These are phyloP conservation scores for Anthrax anthrax DNA, from an alignment of 2,888 invertebrate species.

Conservation along the genomic window DNA sequence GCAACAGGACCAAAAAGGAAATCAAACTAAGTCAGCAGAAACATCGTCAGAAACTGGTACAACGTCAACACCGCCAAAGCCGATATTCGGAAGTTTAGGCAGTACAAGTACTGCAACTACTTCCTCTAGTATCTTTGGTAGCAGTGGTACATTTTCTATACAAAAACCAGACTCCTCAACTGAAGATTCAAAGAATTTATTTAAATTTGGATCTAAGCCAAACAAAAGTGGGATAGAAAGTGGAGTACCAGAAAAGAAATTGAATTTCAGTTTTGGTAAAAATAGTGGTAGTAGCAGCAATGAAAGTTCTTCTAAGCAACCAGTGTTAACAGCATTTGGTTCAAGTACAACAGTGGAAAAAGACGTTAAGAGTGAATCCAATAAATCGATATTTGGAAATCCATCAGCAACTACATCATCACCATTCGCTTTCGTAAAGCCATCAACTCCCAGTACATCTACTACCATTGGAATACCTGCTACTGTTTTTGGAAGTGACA, in stretches of 20 bases:
- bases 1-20: constrained; percentile 1
- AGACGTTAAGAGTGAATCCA: too few species aligned
- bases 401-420: constrained; percentile 5
- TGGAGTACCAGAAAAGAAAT: neutral
- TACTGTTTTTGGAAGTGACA: constrained; percentile 12
- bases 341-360: constrained; percentile 8
- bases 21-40: constrained; percentile 7
- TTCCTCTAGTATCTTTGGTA: neutral
- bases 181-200: neutral
- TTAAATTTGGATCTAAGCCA: neutral
- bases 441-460: constrained; percentile 8
- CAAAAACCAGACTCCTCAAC: neutral
- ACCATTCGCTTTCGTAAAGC: constrained; percentile 7
- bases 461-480: too few species aligned
- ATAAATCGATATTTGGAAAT: constrained; percentile 3
- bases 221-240: neutral
- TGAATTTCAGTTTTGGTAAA: neutral
- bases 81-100: neutral
- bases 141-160: neutral
- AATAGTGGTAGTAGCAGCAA: neutral
- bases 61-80: constrained; percentile 5
- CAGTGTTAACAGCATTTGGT: constrained; percentile 9
- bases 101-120: neutral
- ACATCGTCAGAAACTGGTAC: constrained; percentile 8
- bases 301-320: neutral